phyloP scores from a whole-genome alignment of 2,888 invertebrate species.

The Lochmaea crataegi region DNA sequence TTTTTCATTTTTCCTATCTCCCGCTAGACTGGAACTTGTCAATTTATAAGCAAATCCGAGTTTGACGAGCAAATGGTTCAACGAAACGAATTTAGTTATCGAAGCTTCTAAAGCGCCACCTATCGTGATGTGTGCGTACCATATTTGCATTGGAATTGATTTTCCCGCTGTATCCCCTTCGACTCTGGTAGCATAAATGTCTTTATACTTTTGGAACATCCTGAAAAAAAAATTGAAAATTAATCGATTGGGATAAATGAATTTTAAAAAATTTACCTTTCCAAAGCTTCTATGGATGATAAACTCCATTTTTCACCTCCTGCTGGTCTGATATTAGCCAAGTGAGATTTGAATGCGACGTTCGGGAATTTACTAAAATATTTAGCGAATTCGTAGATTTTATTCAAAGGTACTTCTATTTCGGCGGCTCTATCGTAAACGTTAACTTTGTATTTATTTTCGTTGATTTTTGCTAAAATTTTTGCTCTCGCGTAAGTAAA shows the following conservation, averaged over 20 bases:
- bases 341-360: conserved; percentile 74
- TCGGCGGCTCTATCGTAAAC: conserved; percentile 75
- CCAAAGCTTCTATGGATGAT: conserved; percentile 71
- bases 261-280: conserved; percentile 31
- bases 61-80: conserved; percentile 75
- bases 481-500: conserved; percentile 73
- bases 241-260: neutral
- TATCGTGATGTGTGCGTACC: conserved; percentile 69
- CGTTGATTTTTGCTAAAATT: conserved; percentile 64
- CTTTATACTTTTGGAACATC: conserved; percentile 67
- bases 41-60: conserved; percentile 66
- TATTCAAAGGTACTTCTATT: conserved; percentile 59
- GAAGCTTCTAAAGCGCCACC: conserved; percentile 77
- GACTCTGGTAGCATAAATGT: conserved; percentile 69
- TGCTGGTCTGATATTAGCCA: conserved; percentile 77
- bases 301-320: conserved; percentile 74
- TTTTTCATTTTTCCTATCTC: neutral
- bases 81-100: conserved; percentile 71
- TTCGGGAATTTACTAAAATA: conserved; percentile 68
- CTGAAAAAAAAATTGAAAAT: conserved; percentile 13
- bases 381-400: conserved; percentile 43
- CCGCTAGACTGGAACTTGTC: neutral
- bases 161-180: conserved; percentile 35
- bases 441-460: conserved; percentile 68
- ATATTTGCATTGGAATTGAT: conserved; percentile 50